Evolutionary conservation across 2,888 invertebrate species (phyloP).

Genomic region (Hemithea aestivaria): DNA sequence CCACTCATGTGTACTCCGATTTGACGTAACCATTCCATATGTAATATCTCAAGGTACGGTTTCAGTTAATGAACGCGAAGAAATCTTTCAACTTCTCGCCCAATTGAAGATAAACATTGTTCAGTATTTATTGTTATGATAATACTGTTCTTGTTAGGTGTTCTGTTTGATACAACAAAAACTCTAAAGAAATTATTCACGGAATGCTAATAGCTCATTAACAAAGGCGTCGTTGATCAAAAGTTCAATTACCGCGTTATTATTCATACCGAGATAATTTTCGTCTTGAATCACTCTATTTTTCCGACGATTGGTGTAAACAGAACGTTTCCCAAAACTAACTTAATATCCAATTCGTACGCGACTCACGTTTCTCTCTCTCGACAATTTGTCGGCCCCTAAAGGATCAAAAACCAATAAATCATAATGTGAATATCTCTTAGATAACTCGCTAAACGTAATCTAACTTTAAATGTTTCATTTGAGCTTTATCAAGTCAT

Average conservation of each 20-base stretch:
- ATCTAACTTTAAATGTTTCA: neutral
- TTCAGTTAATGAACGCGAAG: conserved; percentile 17
- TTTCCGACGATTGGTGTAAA: neutral
- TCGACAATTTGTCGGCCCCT: conserved; percentile 4
- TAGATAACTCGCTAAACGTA: conserved; percentile 2
- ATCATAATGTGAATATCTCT: conserved; percentile 3
- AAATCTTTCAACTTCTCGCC: conserved; percentile 31
- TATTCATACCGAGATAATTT: neutral
- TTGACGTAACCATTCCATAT: conserved; percentile 17
- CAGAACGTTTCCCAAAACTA: conserved; percentile 4
- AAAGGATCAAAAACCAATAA: conserved; percentile 7
- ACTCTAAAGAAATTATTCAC: conserved; percentile 10
- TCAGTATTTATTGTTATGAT: neutral
- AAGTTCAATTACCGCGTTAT: conserved; percentile 11
- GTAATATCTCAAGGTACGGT: conserved; percentile 22
- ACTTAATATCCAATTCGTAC: conserved; percentile 4
- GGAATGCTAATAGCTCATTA: conserved; percentile 18
- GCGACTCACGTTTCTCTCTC: conserved; percentile 1
- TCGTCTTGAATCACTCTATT: no score
- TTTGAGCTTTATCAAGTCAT: no score
- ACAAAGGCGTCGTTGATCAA: conserved; percentile 15
- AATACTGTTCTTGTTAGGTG: conserved; percentile 14
- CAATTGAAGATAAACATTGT: conserved; percentile 39
- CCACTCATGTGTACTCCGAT: conserved; percentile 20
- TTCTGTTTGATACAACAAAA: conserved; percentile 1